These are phyloP conservation scores for Dunckerocampus dactyliophorus DNA, from an alignment of 2,113 vertebrate species.

Conservation along the genomic window DNA sequence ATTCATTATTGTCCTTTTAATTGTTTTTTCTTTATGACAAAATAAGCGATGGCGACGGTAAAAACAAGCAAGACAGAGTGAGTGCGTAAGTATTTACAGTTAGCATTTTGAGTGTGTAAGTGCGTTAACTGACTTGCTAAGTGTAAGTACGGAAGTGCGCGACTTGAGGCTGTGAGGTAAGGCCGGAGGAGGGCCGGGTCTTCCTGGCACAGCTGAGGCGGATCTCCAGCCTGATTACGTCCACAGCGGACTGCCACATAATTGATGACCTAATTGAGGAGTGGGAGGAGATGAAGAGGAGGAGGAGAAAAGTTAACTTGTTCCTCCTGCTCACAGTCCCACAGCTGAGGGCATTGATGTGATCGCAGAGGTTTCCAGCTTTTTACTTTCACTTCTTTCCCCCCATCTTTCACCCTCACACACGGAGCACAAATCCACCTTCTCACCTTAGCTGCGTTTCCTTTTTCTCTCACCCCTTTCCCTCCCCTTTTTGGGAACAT, in stretches of 20 bases:
- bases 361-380: conserved; percentile 53
- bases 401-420: conserved; percentile 66
- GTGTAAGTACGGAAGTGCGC: no score
- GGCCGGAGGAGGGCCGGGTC: conserved; percentile 2
- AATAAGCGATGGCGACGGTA: conserved; percentile 21
- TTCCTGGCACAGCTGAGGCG: conserved; percentile 70
- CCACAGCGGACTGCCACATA: conserved; percentile 57
- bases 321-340: conserved; percentile 37
- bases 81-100: no score
- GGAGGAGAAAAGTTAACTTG: conserved; percentile 60
- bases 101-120: no score
- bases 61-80: no score
- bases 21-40: no score
- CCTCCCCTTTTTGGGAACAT: conserved; percentile 16
- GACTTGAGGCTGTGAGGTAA: no score
- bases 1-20: no score
- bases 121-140: no score
- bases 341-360: conserved; percentile 66
- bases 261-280: conserved; percentile 77
- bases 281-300: conserved; percentile 23
- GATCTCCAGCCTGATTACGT: conserved; percentile 65
- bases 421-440: conserved; percentile 66
- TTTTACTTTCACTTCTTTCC: conserved; percentile 61
- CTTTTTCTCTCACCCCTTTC: conserved; percentile 1
- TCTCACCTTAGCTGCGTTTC: conserved; percentile 53